A percentile compares a stretch with the other conserved stretches of the same genome.
These are phyloP conservation scores for Microplitis mediator DNA, from an alignment of 1,140 invertebrate genomes.

Conservation along the genomic window DNA sequence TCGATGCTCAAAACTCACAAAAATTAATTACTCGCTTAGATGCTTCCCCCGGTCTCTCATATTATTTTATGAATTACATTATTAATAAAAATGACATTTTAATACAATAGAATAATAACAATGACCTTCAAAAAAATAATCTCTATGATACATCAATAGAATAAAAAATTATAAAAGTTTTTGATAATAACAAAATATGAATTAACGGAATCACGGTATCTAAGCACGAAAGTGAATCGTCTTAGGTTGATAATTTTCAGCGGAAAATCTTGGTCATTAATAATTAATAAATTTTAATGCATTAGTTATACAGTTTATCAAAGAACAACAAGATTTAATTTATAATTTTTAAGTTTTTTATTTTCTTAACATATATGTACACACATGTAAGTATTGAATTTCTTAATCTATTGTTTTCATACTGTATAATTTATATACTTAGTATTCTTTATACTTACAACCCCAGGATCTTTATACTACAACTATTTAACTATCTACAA, in stretches of 20 bases:
- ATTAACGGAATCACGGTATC: background rate
- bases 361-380: constrained; percentile 7
- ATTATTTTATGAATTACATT: too few species aligned
- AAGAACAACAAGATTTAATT: too few species aligned
- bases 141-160: too few species aligned
- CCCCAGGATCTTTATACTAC: background rate
- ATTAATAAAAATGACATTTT: background rate
- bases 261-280: constrained; percentile 1
- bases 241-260: background rate
- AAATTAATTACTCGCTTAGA: too few species aligned
- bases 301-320: background rate
- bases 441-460: background rate
- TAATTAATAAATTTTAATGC: background rate
- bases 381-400: constrained; percentile 9
- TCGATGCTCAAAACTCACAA: too few species aligned
- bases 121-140: too few species aligned
- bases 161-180: background rate
- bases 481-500: background rate
- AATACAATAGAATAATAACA: too few species aligned
- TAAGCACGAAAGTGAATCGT: constrained; percentile 15
- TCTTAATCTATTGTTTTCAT: constrained; percentile 22
- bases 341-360: too few species aligned
- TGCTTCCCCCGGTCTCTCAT: too few species aligned
- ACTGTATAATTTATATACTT: background rate
- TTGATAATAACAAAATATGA: background rate